phyloP scores from a whole-genome alignment of 92 coral and sea anemone genomes.

The Epizoanthus fatuus region DNA sequence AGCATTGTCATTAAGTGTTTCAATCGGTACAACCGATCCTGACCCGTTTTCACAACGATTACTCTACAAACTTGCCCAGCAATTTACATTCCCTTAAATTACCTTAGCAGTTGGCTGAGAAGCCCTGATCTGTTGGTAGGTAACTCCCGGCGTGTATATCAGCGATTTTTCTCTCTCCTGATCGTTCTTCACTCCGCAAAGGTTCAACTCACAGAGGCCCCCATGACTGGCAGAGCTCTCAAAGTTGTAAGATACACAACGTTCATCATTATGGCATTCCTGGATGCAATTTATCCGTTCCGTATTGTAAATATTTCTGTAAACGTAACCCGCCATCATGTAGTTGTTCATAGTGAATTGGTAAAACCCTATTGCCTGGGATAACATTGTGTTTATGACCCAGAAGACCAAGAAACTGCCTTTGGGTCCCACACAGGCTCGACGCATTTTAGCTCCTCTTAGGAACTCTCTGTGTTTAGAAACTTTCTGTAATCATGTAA shows the following conservation, averaged over 20 bases:
- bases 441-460: not conserved
- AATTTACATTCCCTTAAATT: not conserved
- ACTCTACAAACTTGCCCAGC: too few species aligned
- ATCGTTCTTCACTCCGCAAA: conserved; percentile 16
- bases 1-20: too few species aligned
- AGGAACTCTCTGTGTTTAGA: too few species aligned
- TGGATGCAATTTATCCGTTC: conserved; percentile 71
- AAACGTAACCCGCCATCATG: conserved; percentile 25
- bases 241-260: conserved; percentile 71
- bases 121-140: conserved; percentile 50
- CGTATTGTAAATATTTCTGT: conserved; percentile 20
- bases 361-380: conserved; percentile 21
- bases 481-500: too few species aligned
- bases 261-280: conserved; percentile 52
- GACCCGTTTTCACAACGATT: too few species aligned
- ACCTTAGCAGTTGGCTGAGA: not conserved
- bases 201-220: conserved; percentile 44
- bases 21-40: too few species aligned
- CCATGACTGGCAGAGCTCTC: not conserved
- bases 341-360: conserved; percentile 35
- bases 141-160: conserved; percentile 30
- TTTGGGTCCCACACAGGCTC: not conserved
- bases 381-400: not conserved
- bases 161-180: conserved; percentile 12
- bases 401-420: not conserved